Conservation (phyloP, 2,113 vertebrate species). For the Gracilinanus agilis region DNA sequence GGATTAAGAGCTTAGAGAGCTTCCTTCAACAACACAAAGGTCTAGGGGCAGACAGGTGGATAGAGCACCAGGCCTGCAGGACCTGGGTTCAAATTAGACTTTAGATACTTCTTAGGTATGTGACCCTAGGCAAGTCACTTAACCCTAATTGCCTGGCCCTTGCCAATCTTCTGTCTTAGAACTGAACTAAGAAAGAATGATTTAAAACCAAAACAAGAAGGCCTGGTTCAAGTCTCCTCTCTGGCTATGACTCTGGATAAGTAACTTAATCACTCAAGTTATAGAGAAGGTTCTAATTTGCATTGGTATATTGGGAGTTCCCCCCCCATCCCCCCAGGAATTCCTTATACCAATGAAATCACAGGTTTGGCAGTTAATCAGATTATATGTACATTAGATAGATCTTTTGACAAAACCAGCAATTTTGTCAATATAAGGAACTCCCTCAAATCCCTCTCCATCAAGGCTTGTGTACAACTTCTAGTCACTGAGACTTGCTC, state of each 20-base stretch:
- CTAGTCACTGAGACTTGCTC: background rate
- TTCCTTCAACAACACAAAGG: background rate
- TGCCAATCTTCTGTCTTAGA: too few species aligned
- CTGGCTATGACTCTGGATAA: background rate
- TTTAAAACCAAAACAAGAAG: background rate
- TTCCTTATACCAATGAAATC: background rate
- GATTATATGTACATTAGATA: background rate
- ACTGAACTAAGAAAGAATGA: too few species aligned
- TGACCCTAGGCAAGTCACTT: too few species aligned
- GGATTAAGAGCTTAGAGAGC: background rate
- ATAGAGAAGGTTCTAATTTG: background rate
- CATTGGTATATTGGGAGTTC: background rate
- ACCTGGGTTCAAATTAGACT: too few species aligned
- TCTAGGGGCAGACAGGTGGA: too few species aligned
- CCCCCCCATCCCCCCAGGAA: background rate
- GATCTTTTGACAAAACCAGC: background rate
- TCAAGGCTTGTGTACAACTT: background rate
- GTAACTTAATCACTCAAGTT: background rate
- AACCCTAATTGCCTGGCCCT: too few species aligned
- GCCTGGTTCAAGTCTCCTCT: background rate
- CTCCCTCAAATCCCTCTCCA: background rate
- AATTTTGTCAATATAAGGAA: background rate
- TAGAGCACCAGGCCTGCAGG: too few species aligned
- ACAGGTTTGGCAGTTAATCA: background rate
- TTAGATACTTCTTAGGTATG: too few species aligned